Conservation (phyloP, 2,113 vertebrate species). For the Calidris pugnax region DNA sequence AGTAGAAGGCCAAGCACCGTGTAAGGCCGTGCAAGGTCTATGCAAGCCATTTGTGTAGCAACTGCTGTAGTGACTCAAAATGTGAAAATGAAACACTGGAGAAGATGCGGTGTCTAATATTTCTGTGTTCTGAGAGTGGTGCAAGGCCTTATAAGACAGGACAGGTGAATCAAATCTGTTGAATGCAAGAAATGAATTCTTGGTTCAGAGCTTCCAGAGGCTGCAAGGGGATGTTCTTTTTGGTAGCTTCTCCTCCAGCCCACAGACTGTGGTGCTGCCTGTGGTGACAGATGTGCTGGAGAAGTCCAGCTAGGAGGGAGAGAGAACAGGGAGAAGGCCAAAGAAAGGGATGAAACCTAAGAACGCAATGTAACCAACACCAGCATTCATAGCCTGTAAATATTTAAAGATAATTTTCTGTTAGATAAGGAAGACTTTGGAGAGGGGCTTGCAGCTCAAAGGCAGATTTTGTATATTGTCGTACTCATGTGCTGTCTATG, state of each 20-base stretch:
- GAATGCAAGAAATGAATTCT: neutral
- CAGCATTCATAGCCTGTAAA: neutral
- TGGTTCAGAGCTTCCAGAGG: neutral
- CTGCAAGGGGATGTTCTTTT: accelerated
- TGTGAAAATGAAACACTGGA: neutral
- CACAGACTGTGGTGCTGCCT: neutral
- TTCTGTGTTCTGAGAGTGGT: neutral
- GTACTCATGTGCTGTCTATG: neutral
- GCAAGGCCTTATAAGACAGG: neutral
- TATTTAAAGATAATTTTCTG: neutral
- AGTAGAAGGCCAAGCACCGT: neutral
- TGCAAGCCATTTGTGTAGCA: neutral
- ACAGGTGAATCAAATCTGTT: neutral
- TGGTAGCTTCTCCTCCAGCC: neutral
- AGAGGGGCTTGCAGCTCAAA: neutral
- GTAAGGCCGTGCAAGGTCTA: neutral
- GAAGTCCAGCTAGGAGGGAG: neutral
- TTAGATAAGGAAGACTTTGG: neutral
- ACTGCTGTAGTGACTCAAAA: neutral
- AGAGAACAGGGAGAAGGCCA: neutral
- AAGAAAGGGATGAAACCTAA: neutral
- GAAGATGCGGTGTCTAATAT: neutral
- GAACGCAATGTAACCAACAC: neutral
- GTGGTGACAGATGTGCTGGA: neutral
- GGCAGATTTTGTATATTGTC: neutral